Conservation (phyloP, 2,797 vertebrate genomes). For the Artibeus jamaicensis region DNA sequence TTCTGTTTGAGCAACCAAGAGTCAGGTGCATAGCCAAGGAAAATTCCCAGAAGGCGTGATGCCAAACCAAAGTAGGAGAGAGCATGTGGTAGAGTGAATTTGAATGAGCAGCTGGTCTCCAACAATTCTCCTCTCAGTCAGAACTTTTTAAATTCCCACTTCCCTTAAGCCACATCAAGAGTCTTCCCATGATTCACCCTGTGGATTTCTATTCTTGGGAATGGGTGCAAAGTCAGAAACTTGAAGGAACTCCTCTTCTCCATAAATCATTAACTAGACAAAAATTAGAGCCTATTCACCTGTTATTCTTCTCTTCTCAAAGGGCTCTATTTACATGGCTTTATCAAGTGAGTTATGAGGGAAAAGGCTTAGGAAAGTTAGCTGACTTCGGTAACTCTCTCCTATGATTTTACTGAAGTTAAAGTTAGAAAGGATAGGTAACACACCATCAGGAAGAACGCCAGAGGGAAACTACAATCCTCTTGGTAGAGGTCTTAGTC, state of each 20-base stretch:
- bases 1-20: background rate
- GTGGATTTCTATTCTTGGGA: background rate
- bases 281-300: background rate
- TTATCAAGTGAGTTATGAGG: background rate
- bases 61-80: background rate
- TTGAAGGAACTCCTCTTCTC: background rate
- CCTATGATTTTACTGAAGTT: background rate
- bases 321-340: background rate
- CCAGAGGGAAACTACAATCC: background rate
- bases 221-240: background rate
- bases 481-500: background rate
- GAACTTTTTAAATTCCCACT: background rate
- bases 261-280: background rate
- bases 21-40: background rate
- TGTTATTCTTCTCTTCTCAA: background rate
- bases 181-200: background rate
- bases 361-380: constrained; percentile 22
- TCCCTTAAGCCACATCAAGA: background rate
- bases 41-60: background rate
- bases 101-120: background rate
- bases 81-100: background rate
- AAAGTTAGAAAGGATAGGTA: background rate
- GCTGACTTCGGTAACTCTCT: background rate
- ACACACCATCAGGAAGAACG: background rate
- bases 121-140: background rate